Conservation (phyloP, 2,113 vertebrate genomes). For the Ophiodon elongatus region DNA sequence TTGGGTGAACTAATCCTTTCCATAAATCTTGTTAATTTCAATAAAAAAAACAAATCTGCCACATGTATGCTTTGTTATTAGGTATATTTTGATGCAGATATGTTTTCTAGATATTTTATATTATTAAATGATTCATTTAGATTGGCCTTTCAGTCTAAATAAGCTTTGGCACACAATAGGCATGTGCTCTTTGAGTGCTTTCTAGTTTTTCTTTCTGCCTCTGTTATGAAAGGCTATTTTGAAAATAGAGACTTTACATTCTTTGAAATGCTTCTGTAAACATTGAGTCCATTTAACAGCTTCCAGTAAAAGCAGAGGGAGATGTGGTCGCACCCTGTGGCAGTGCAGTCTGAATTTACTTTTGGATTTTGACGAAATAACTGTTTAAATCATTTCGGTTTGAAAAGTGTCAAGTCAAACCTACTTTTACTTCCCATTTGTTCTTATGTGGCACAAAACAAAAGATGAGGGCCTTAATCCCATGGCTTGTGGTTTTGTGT, state of each 20-base stretch:
- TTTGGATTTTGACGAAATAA: conserved; percentile 54
- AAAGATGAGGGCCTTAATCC: conserved; percentile 75
- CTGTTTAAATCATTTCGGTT: conserved; percentile 51
- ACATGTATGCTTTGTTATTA: neutral
- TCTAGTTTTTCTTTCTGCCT: neutral
- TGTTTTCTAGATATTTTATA: neutral
- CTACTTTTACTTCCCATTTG: conserved; percentile 69
- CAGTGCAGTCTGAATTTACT: conserved; percentile 26
- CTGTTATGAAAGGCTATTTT: conserved; percentile 6
- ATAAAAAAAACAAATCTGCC: neutral
- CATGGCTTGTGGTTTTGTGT: conserved; percentile 75
- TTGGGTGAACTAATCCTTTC: neutral
- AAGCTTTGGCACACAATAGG: neutral
- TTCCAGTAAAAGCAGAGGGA: conserved; percentile 35
- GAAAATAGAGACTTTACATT: conserved; percentile 9
- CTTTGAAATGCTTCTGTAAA: conserved; percentile 10
- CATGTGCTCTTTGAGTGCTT: neutral
- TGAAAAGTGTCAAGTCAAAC: conserved; percentile 65
- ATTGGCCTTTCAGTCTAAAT: neutral
- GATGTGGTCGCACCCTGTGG: neutral
- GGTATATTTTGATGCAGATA: neutral
- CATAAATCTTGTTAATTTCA: neutral
- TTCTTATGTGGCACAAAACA: conserved; percentile 62
- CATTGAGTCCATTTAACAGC: conserved; percentile 18
- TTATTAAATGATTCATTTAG: neutral